Percentiles rank a stretch among this genome's conserved stretches.
Evolutionary conservation across 2,113 vertebrate species (phyloP).

Genomic region (Epinephelus cyanopodus): DNA sequence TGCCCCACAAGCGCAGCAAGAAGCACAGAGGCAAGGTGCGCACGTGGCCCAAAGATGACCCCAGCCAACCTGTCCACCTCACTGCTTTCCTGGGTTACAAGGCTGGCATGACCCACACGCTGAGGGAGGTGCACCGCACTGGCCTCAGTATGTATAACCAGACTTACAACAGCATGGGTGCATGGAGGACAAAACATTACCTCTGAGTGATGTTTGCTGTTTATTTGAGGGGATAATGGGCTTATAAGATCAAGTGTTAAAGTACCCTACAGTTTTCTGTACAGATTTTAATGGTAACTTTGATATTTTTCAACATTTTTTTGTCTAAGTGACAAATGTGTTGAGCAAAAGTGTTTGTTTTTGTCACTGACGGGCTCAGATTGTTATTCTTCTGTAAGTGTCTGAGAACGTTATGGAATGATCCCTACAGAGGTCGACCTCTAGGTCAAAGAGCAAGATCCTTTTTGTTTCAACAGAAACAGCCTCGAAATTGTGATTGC

Average conservation of each 20-base stretch:
- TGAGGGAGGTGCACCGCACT: conserved; percentile 92
- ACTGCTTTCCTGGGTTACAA: conserved; percentile 97
- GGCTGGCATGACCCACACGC: conserved; percentile 97
- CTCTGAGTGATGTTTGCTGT: neutral
- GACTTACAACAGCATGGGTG: neutral
- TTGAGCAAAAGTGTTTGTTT: no score
- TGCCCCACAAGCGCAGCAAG: conserved; percentile 93
- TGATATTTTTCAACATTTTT: no score
- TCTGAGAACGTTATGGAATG: no score
- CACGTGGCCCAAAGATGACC: conserved; percentile 95
- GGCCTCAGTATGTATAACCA: conserved; percentile 90
- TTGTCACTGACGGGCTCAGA: no score
- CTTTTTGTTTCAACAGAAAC: no score
- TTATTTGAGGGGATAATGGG: neutral
- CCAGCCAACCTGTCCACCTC: conserved; percentile 92
- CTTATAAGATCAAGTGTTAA: neutral
- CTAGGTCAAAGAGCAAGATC: no score
- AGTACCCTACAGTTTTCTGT: neutral
- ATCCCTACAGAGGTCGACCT: no score
- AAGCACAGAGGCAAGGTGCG: conserved; percentile 94
- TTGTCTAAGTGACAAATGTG: no score
- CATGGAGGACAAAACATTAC: neutral
- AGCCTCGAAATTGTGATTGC: no score
- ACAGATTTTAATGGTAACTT: no score
- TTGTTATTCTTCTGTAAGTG: no score